Percentiles rank a stretch among this genome's conserved stretches.
Conservation (phyloP, 1,140 invertebrate species). For the Drosophila sp. region DNA sequence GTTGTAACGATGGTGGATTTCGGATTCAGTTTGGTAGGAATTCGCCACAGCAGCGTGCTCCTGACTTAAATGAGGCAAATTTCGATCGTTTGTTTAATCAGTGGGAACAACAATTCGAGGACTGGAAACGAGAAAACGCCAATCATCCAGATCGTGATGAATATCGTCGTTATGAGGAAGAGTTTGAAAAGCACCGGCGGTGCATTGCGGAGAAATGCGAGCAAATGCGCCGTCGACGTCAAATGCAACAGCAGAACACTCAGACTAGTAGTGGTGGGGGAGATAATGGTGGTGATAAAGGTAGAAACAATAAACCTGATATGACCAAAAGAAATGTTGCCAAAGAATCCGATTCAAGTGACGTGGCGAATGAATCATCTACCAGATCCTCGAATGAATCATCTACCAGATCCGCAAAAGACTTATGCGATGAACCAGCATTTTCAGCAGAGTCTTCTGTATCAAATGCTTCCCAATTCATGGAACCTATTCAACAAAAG, state of each 20-base stretch:
- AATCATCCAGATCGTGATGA: conserved; percentile 93
- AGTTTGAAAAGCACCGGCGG: conserved; percentile 91
- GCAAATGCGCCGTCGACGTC: conserved; percentile 88
- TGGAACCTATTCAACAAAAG: neutral
- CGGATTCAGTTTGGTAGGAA: conserved; percentile 40
- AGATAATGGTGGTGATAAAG: neutral
- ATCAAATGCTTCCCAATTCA: neutral
- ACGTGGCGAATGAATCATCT: neutral
- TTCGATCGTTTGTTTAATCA: conserved; percentile 92
- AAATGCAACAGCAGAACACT: conserved; percentile 20
- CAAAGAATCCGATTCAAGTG: neutral
- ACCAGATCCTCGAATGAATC: neutral
- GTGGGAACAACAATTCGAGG: conserved; percentile 93
- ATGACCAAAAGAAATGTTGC: neutral
- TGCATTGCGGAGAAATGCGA: conserved; percentile 90
- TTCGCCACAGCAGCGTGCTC: conserved; percentile 17
- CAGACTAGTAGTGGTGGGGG: neutral
- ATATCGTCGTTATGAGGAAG: conserved; percentile 91
- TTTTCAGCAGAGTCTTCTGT: neutral
- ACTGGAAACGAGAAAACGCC: conserved; percentile 92
- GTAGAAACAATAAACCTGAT: neutral
- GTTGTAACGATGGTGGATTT: conserved; percentile 36
- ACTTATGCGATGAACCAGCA: no score
- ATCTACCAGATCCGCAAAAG: neutral
- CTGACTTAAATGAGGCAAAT: conserved; percentile 87